Base-by-base conservation (phyloP, 2,888 invertebrate genomes). In the Cryptophagus acutangulus region DNA sequence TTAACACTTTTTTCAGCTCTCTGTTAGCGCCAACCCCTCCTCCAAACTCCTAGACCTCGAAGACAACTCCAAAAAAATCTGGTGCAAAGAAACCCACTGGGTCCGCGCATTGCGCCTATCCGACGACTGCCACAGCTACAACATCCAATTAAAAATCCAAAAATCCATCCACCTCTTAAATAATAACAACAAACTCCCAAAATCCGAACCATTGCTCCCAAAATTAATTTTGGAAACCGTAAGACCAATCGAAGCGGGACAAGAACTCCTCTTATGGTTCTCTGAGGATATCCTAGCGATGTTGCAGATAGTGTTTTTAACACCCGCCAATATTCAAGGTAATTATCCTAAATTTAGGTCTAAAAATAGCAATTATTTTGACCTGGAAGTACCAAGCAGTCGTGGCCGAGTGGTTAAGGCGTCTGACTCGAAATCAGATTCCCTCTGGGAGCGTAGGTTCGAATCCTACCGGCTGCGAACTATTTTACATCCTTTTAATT, bases 391-490 rank as follows among this genome's bases (percentile, higher is more conserved):
- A 8, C 17, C 24, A 39, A 68, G 81, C 81, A 81, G 82, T 78
- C 81, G 80, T 83, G 82, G 82, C 82, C 82, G 82, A 82, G 82
- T 79, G 83, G 82, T 83, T 82, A 82, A 82, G 82, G 82, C 82
- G 82, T 82, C 81, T 84, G 84, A 84, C 84, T 84, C 81, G 84
- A 84, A 84, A 84, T 84, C 84, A 83, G 83, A 84, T 84, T 84
- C 84, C 84, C 84, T 84, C 82, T 84, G 83, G 84, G 84, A 84
- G 84, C 84, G 84, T 83, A 84, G 84, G 84, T 85, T 85, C 84
- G 84, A 84, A 82, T 84, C 84, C 84, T 84, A 82, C 84, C 82
- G 82, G 79, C 84, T 83, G 84, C 84, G 84, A 35, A 13, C 12
- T 31, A 15, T 31, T 31, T 31, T 31, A 8, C 15, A 13, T 13